These are phyloP conservation scores for Telmatochromis sp. DNA, from an alignment of 2,113 vertebrate species.

Conservation along the genomic window DNA sequence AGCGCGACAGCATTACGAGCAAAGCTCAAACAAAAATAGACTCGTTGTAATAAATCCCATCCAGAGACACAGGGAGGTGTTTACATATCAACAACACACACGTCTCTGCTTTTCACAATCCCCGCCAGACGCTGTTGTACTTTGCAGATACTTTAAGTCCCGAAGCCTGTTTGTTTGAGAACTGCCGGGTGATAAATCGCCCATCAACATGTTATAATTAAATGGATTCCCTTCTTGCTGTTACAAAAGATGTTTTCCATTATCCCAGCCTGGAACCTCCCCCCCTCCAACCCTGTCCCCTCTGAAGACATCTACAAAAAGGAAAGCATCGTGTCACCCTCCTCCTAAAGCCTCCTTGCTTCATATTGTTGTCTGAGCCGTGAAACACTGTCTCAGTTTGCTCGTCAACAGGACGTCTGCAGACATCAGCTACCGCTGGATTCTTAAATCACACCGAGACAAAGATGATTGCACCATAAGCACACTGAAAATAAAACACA, in stretches of 20 bases:
- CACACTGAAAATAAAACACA: conserved; percentile 29
- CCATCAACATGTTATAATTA: conserved; percentile 63
- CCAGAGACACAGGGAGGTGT: conserved; percentile 41
- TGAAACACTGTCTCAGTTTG: conserved; percentile 55
- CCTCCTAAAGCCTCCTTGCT: conserved; percentile 49
- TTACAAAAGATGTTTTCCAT: conserved; percentile 66
- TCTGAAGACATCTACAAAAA: conserved; percentile 5
- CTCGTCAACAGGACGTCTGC: conserved; percentile 48
- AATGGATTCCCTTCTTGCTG: conserved; percentile 46
- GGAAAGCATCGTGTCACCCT: conserved; percentile 42
- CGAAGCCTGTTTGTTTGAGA: conserved; percentile 53
- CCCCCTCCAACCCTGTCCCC: neutral
- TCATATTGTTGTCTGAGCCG: conserved; percentile 51
- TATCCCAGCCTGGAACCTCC: neutral
- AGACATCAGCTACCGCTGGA: conserved; percentile 42
- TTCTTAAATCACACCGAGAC: conserved; percentile 23
- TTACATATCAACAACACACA: conserved; percentile 63
- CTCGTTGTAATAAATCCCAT: conserved; percentile 43
- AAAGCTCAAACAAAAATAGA: conserved; percentile 54
- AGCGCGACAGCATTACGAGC: conserved; percentile 13
- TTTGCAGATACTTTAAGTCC: conserved; percentile 57
- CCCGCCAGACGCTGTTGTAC: conserved; percentile 40
- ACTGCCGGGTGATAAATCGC: conserved; percentile 43
- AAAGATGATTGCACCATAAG: conserved; percentile 24
- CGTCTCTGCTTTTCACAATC: conserved; percentile 29